phyloP scores from a whole-genome alignment of 2,113 vertebrate species.

The Lota lota region DNA sequence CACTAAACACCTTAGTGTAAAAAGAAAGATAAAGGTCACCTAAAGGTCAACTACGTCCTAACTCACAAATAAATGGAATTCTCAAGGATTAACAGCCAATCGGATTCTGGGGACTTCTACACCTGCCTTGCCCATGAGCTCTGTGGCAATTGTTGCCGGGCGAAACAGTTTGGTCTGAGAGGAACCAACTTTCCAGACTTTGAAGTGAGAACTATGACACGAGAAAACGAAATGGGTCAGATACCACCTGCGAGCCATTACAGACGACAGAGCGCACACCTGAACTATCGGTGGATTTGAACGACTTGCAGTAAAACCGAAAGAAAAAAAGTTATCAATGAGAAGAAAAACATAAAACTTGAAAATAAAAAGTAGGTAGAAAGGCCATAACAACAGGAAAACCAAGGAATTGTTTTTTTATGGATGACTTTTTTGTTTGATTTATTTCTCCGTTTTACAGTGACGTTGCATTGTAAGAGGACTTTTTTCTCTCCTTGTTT shows the following conservation, averaged over 20 bases:
- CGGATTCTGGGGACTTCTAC: conserved; percentile 52
- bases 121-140: conserved; percentile 27
- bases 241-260: conserved; percentile 69
- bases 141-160: conserved; percentile 48
- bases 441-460: conserved; percentile 21
- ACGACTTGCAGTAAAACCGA: conserved; percentile 9
- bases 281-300: conserved; percentile 6
- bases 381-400: conserved; percentile 72
- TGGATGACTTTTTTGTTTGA: background rate
- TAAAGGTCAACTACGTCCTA: too few relatives aligned
- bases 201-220: conserved; percentile 28
- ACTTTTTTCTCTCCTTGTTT: conserved; percentile 36
- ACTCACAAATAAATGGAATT: conserved; percentile 15
- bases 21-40: conserved; percentile 11
- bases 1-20: conserved; percentile 18
- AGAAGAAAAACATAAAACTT: conserved; percentile 40
- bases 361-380: conserved; percentile 66
- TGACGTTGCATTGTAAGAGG: conserved; percentile 39
- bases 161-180: conserved; percentile 6
- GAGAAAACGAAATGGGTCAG: conserved; percentile 24
- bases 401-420: conserved; percentile 38
- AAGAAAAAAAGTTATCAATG: conserved; percentile 23
- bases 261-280: conserved; percentile 52
- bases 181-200: conserved; percentile 8
- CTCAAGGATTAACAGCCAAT: conserved; percentile 45